phyloP scores from a whole-genome alignment of 2,113 vertebrate genomes.

The Monopterus albus region DNA sequence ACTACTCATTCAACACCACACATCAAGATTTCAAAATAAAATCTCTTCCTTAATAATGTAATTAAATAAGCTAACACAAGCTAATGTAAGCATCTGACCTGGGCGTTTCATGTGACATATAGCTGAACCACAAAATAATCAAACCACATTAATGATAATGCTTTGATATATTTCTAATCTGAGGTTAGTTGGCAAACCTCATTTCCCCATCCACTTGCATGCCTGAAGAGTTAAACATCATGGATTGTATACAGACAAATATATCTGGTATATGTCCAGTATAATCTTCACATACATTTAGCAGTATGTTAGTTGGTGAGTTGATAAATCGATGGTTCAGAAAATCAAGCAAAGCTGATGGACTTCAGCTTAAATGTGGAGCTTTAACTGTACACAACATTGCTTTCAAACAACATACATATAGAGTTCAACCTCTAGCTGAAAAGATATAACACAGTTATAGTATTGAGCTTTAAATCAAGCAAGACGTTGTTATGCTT shows the following conservation, averaged over 20 bases:
- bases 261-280: conserved; percentile 62
- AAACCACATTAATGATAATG: conserved; percentile 55
- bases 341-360: conserved; percentile 47
- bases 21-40: conserved; percentile 46
- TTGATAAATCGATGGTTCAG: conserved; percentile 33
- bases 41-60: conserved; percentile 39
- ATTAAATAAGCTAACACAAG: conserved; percentile 65
- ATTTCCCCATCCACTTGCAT: conserved; percentile 57
- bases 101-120: conserved; percentile 39
- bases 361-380: conserved; percentile 30
- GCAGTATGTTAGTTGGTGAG: conserved; percentile 55
- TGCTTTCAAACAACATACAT: conserved; percentile 52
- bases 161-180: conserved; percentile 56
- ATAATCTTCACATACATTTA: conserved; percentile 60
- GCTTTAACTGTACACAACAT: conserved; percentile 30
- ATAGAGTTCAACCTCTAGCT: conserved; percentile 41
- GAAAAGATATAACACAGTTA: conserved; percentile 46
- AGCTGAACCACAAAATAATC: conserved; percentile 39
- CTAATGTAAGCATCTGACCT: conserved; percentile 49
- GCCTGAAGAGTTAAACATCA: conserved; percentile 61
- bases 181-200: conserved; percentile 40
- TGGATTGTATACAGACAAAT: conserved; percentile 65
- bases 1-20: conserved; percentile 31
- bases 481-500: conserved; percentile 44
- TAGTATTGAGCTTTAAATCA: conserved; percentile 48